These are phyloP conservation scores for Gonioctena quinquepunctata DNA, from an alignment of 1,140 invertebrate genomes.

Conservation along the genomic window DNA sequence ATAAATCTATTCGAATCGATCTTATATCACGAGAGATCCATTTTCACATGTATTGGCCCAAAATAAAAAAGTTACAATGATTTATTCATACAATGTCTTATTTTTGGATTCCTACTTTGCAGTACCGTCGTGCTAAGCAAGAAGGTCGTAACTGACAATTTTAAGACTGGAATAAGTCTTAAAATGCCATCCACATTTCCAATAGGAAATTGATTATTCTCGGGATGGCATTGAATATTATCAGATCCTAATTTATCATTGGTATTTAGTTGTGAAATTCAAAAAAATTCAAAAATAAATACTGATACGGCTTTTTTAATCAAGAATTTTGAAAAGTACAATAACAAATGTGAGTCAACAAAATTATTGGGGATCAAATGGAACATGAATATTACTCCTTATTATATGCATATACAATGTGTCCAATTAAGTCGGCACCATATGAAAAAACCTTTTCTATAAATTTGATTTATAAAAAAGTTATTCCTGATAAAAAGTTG, in stretches of 20 bases:
- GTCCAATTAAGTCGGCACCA: too few relatives aligned
- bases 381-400: not conserved
- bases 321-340: not conserved
- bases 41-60: too few relatives aligned
- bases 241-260: not conserved
- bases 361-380: not conserved
- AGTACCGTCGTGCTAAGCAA: not conserved
- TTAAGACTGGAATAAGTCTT: conserved; percentile 10
- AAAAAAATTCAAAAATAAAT: not conserved
- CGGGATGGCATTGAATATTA: not conserved
- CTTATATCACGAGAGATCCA: too few relatives aligned
- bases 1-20: too few relatives aligned
- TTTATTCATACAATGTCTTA: too few relatives aligned
- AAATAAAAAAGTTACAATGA: too few relatives aligned
- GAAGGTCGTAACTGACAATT: too few relatives aligned
- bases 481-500: too few relatives aligned
- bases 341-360: not conserved
- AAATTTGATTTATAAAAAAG: too few relatives aligned
- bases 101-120: too few relatives aligned
- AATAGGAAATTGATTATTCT: not conserved
- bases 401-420: not conserved
- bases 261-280: not conserved
- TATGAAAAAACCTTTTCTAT: too few relatives aligned
- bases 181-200: conserved; percentile 6
- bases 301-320: not conserved